phyloP scores from a whole-genome alignment of 1,140 invertebrate species.

The Leptinotarsa lineolata region DNA sequence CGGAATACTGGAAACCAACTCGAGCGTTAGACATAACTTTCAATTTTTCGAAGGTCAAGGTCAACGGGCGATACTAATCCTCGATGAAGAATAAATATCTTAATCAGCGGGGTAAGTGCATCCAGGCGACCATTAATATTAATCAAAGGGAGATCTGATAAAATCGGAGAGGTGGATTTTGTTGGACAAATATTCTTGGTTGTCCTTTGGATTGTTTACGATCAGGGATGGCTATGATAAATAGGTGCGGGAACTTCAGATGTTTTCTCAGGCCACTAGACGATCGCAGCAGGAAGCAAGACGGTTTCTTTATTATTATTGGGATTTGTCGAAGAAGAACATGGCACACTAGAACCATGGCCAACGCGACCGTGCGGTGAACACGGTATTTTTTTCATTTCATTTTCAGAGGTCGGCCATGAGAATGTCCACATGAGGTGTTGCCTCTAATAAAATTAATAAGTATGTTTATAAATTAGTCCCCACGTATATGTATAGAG shows the following conservation, averaged over 20 bases:
- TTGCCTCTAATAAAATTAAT: conserved; percentile 23
- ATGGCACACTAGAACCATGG: conserved; percentile 24
- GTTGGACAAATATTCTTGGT: conserved; percentile 28
- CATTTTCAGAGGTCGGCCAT: background rate
- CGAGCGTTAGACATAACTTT: background rate
- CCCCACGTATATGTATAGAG: background rate
- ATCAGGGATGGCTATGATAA: conserved; percentile 36
- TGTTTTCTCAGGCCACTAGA: conserved; percentile 35
- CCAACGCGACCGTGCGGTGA: background rate
- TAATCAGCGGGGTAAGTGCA: conserved; percentile 30
- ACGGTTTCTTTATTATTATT: conserved; percentile 40
- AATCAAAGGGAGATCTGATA: conserved; percentile 36
- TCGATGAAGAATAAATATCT: conserved; percentile 25
- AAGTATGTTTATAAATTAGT: background rate
- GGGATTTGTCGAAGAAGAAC: conserved; percentile 35
- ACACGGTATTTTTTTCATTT: conserved; percentile 8
- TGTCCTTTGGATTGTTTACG: conserved; percentile 36
- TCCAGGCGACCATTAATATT: conserved; percentile 32
- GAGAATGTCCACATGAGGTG: conserved; percentile 14
- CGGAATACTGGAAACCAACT: background rate
- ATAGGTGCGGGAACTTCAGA: conserved; percentile 34
- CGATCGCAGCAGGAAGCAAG: conserved; percentile 30
- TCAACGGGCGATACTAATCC: background rate
- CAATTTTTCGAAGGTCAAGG: conserved; percentile 5
- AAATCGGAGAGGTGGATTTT: conserved; percentile 23